Conservation (phyloP, 2,113 vertebrate genomes). For the Vulpes ferrilata region DNA sequence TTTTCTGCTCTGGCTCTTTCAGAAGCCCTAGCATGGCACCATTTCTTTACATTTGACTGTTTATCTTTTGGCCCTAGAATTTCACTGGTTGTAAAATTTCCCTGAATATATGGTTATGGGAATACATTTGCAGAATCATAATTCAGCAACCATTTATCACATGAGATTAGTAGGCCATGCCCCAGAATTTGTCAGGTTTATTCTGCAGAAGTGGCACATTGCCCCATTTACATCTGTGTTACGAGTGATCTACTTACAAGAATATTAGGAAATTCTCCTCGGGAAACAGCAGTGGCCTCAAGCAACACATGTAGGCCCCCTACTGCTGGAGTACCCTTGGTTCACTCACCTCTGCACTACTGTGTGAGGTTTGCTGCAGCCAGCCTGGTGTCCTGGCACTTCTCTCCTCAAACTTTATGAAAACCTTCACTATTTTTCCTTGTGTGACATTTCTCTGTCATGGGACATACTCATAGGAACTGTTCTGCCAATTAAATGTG, state of each 20-base stretch:
- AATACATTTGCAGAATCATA: slow-evolving; percentile 26
- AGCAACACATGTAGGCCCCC: not conserved
- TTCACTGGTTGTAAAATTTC: slow-evolving; percentile 81
- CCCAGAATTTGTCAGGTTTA: slow-evolving; percentile 5
- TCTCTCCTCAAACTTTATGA: slow-evolving; percentile 63
- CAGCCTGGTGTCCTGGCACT: slow-evolving; percentile 68
- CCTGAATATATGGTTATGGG: not conserved
- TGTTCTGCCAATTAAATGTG: slow-evolving; percentile 83
- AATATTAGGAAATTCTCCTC: not conserved
- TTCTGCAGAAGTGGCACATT: not conserved
- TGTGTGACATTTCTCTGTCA: slow-evolving; percentile 79
- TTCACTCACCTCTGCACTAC: slow-evolving; percentile 5
- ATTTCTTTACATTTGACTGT: slow-evolving; percentile 76
- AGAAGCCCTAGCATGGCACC: slow-evolving; percentile 49
- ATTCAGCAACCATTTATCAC: not conserved
- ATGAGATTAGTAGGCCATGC: slow-evolving; percentile 6
- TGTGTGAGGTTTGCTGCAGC: not conserved
- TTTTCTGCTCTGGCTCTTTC: not conserved
- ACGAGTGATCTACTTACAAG: not conserved
- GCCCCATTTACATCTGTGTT: not conserved
- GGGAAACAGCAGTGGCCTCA: slow-evolving; percentile 21
- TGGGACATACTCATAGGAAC: slow-evolving; percentile 49
- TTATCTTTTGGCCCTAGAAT: slow-evolving; percentile 72
- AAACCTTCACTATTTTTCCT: slow-evolving; percentile 61
- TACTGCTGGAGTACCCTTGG: not conserved